Evolutionary conservation across 64 coral and sea anemone genomes (phyloP), one percentile per base, ranked within the genome.

Genomic region (Platygyra sinensis): DNA sequence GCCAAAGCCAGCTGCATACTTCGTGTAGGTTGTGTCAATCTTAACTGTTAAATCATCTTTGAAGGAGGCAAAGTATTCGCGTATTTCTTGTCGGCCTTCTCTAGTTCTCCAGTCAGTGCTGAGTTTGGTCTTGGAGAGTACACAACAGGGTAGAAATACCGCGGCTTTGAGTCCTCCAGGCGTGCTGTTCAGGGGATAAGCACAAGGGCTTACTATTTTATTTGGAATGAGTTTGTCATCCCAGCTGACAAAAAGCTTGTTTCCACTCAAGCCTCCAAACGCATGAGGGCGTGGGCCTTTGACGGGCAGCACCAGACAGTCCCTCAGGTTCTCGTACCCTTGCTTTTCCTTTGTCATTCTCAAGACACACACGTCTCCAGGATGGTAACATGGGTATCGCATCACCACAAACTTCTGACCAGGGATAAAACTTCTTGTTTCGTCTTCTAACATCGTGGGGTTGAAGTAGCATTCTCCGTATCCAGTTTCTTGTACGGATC

Each of bases 171-270:
- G 52, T 5, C 8, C 0, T 54, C 52, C 52, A 54, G 52, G 9
- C 52, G 52, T 54, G 2, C 13, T 13, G 0, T 54, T 54, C 0
- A 8, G 9, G 52, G 52, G 52, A 54, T 54, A 54, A 54, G 52
- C 52, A 54, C 52, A 54, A 8, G 52, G 52, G 52, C 52, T 54
- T 54, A 0, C 10, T 13, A 54, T 87, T 60, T 32, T 73, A 17
- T 32, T 74, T 39, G 95, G 95, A 60, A 96, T 78, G 18, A 96
- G 95, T 24, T 69, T 46, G 33, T 28, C 14, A 54, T 96, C 95
- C 95, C 95, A 96, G 16, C 54, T 88, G 32, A 96, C 95, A 46
- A 96, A 88, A 67, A 96, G 91, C 49, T 96, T 90, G 72, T 83
- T 87, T 14, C 95, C 91, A 49, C 82, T 67, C 39, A 94, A 46